These are phyloP conservation scores for Baryphthengus martii DNA, from an alignment of 2,113 vertebrate genomes.

Conservation along the genomic window DNA sequence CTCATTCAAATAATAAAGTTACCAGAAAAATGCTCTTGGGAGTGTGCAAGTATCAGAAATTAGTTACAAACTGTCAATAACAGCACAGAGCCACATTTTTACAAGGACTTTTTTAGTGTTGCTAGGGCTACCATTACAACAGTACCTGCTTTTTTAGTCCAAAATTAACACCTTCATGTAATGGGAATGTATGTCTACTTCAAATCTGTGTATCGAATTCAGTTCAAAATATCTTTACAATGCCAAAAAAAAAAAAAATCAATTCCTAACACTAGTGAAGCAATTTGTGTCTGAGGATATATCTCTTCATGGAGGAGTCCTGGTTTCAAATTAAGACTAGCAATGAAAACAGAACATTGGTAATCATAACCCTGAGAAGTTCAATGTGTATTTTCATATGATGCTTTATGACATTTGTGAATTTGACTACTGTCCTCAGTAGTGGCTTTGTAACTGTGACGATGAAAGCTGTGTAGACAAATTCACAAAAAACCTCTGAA, in stretches of 20 bases:
- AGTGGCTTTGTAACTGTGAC: not conserved
- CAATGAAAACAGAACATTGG: not conserved
- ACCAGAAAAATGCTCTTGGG: not conserved
- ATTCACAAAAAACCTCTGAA: not conserved
- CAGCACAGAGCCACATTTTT: not conserved
- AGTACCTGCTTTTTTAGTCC: not conserved
- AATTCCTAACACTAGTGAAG: not conserved
- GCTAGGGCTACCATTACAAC: not conserved
- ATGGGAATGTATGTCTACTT: not conserved
- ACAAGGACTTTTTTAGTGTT: not conserved
- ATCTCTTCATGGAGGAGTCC: not conserved
- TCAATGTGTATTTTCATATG: not conserved
- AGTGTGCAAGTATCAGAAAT: not conserved
- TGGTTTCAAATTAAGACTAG: not conserved
- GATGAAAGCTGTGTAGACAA: not conserved
- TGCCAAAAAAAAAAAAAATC: not conserved
- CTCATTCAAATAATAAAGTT: constrained; percentile 1
- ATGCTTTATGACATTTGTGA: not conserved
- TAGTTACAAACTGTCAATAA: not conserved
- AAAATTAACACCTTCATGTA: not conserved
- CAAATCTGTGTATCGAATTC: not conserved
- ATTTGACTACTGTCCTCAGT: not conserved
- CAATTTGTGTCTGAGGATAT: not conserved
- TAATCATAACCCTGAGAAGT: not conserved
- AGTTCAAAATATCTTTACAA: not conserved